Conservation (phyloP, 1,140 invertebrate genomes). For the Bombyx mori region ASM3026992v2 NC_085113.1:11504501-11505000, state of each 20-base stretch:
- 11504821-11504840: neutral
- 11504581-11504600: no score
- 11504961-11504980: neutral
- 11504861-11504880: neutral
- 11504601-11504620: neutral
- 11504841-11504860: no score
- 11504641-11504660: neutral
- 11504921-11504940: neutral
- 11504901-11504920: neutral
- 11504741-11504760: neutral
- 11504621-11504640: neutral
- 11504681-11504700: neutral
- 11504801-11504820: neutral
- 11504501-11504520: neutral
- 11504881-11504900: neutral
- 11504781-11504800: neutral
- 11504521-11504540: no score
- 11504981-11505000: neutral
- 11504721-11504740: neutral
- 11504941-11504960: neutral
- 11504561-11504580: no score
- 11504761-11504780: neutral
- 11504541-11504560: no score
- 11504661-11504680: neutral
- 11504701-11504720: neutral